Conservation (phyloP, 2,888 invertebrate genomes). For the Drosophila borealis region DNA sequence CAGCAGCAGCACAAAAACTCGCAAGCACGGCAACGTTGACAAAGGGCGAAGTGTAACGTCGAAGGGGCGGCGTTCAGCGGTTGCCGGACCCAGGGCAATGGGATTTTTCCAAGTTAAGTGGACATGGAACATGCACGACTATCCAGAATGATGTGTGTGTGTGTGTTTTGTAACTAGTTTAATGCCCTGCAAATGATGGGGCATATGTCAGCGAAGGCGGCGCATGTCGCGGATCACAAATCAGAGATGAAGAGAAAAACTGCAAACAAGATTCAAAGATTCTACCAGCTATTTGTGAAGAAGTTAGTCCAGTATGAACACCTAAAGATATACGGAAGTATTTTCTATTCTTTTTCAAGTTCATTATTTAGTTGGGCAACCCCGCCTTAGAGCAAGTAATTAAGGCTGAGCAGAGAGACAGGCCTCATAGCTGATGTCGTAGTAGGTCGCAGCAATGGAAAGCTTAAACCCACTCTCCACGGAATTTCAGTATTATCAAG, state of each 20-base stretch:
- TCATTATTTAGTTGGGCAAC: no score
- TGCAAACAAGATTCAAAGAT: neutral
- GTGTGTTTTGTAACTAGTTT: constrained; percentile 52
- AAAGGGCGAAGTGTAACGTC: constrained; percentile 26
- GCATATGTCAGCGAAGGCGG: constrained; percentile 4
- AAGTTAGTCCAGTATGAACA: no score
- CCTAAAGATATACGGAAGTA: no score
- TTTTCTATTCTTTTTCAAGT: no score
- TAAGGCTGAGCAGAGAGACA: no score
- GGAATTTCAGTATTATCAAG: no score
- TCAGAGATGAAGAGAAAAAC: neutral
- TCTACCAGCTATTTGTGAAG: no score
- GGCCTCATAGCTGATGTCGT: no score
- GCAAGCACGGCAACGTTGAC: constrained; percentile 47
- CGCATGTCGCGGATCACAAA: neutral
- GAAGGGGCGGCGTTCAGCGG: constrained; percentile 7
- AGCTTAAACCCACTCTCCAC: no score
- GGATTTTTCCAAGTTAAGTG: constrained; percentile 67
- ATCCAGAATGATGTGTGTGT: constrained; percentile 69
- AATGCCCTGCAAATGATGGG: constrained; percentile 14
- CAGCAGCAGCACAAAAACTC: constrained; percentile 55
- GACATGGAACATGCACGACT: constrained; percentile 77
- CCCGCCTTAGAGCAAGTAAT: no score
- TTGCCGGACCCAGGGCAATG: constrained; percentile 16
- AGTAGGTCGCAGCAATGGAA: no score